phyloP scores from a whole-genome alignment of 2,797 vertebrate species.

The Knipowitschia caucasica region DNA sequence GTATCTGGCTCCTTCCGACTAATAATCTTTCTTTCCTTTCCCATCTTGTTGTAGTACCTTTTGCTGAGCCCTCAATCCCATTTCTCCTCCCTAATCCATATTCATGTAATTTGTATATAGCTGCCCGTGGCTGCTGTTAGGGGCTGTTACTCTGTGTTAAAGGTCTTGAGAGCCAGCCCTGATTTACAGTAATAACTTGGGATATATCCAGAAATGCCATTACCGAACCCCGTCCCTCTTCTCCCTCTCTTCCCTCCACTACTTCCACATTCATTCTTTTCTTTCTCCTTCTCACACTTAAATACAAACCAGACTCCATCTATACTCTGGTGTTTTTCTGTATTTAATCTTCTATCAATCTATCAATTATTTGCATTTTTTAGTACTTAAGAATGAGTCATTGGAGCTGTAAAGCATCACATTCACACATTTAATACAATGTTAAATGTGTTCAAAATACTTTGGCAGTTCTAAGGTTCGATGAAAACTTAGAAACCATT shows the following conservation, averaged over 20 bases:
- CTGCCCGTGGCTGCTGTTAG: conserved; percentile 64
- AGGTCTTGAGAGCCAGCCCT: conserved; percentile 69
- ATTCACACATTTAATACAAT: no score
- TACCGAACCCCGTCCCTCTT: conserved; percentile 41
- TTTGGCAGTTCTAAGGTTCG: no score
- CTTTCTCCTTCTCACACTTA: no score
- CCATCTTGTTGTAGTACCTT: background rate
- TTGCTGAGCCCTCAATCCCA: conserved; percentile 25
- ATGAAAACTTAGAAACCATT: no score
- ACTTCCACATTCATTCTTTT: no score
- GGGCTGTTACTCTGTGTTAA: conserved; percentile 73
- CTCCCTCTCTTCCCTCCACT: conserved; percentile 15
- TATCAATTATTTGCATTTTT: no score
- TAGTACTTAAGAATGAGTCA: no score
- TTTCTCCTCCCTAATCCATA: conserved; percentile 66
- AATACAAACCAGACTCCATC: no score
- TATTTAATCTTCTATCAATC: no score
- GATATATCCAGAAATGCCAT: conserved; percentile 76
- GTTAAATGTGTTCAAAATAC: no score
- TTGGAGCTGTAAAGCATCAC: no score
- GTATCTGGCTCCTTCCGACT: conserved; percentile 23
- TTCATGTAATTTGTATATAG: conserved; percentile 77
- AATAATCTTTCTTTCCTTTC: conserved; percentile 20
- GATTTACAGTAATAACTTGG: conserved; percentile 81
- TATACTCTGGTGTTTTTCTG: no score